Conservation (phyloP, 1,140 invertebrate species). For the Drosophila eugracilis region DNA sequence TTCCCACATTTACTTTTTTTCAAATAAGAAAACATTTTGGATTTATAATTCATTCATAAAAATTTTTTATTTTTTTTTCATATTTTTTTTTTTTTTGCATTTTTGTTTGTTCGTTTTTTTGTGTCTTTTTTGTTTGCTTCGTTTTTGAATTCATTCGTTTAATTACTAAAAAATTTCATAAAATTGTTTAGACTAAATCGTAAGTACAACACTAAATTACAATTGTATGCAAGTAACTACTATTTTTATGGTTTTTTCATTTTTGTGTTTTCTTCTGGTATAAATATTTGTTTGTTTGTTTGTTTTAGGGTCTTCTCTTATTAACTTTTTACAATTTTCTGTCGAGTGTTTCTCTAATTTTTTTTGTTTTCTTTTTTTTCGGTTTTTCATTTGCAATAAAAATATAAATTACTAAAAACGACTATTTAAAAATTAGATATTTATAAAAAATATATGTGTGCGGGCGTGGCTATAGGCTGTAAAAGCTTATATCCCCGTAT, state of each 20-base stretch:
- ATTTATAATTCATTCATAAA: conserved; percentile 79
- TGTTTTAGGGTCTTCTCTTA: conserved; percentile 40
- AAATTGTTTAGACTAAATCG: conserved; percentile 80
- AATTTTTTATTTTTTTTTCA: conserved; percentile 79
- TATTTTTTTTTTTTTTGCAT: conserved; percentile 56
- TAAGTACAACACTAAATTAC: conserved; percentile 84
- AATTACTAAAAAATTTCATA: conserved; percentile 83
- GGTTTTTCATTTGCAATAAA: conserved; percentile 70
- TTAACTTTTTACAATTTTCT: conserved; percentile 75
- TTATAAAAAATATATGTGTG: conserved; percentile 73
- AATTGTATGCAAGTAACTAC: conserved; percentile 81
- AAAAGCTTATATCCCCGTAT: conserved; percentile 17
- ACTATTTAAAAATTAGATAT: conserved; percentile 84
- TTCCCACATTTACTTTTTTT: background rate
- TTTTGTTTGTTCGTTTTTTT: conserved; percentile 58
- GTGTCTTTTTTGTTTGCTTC: conserved; percentile 44
- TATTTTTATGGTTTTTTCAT: conserved; percentile 56
- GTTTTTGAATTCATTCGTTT: conserved; percentile 76
- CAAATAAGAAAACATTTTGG: conserved; percentile 52
- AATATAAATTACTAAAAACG: conserved; percentile 83
- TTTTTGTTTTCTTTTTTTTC: conserved; percentile 58
- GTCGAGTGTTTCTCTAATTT: conserved; percentile 37
- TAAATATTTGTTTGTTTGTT: conserved; percentile 69
- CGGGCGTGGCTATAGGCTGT: conserved; percentile 25
- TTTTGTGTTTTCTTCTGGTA: conserved; percentile 53